Base-by-base conservation (phyloP, 2,888 invertebrate species). In the Agonopterix alstromeriana region DNA sequence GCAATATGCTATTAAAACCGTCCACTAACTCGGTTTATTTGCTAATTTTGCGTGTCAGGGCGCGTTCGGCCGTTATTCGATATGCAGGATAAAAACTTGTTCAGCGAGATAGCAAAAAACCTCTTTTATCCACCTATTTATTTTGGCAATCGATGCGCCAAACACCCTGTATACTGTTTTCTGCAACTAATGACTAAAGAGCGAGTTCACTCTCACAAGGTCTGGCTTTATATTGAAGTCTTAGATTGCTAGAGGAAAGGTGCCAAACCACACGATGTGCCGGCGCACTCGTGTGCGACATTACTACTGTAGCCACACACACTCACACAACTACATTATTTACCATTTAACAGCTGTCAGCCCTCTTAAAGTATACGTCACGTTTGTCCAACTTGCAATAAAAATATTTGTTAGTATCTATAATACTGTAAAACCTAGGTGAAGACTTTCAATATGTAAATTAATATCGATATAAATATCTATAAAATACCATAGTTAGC, bases 341-440 rank as follows among this genome's bases (percentile, higher is more conserved):
- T 80, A 82, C 82, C 82, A 69, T 70, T 67, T 68, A 42, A 71
- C 54, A 53, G 65, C 65, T 52, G 68, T 63, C 56, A 64, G 60
- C 56, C 69, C 70, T 58, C 73, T 67, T 64, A 73, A 59, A 57
- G 65, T 48, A 62, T 67, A 77, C 58, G 58, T 55, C 65, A 70
- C 63, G 73, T 73, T 67, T 55, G 68, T 67, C 84, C 84, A 80
- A 61, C 82, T 82, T 70, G 68, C 52, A 72, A 70, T 51, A 52
- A 63, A 67, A 69, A 68, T 49, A 42, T 46, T 41, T 35, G 50
- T 52, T 48, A 47, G 27, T 27, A 27, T 27, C 27, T 27, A 27
- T 7, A 3, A 27, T 27, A 27, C 27, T 27, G 10, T 5, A 11
- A 36, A 4, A 27, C 10, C 44, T 2, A 12, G 36, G 17, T 27